These are phyloP conservation scores for Speoplatyrhinus poulsoni DNA, from an alignment of 2,113 vertebrate species.

Conservation along the genomic window DNA sequence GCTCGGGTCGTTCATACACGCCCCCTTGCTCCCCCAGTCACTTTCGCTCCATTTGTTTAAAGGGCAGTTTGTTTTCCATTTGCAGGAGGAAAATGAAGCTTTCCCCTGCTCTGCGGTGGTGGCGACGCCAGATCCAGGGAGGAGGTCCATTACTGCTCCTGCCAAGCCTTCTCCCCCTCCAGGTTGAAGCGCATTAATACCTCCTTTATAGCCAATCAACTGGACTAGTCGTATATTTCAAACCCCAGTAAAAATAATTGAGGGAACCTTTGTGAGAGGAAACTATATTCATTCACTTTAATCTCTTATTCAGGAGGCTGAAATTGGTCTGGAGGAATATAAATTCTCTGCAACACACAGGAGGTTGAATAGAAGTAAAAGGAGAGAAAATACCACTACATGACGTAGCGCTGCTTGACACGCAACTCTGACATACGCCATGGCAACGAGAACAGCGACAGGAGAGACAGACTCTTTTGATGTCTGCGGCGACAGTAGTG, in stretches of 20 bases:
- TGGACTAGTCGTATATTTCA: slow-evolving; percentile 58
- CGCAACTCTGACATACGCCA: slow-evolving; percentile 26
- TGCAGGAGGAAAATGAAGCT: slow-evolving; percentile 62
- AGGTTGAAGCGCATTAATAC: slow-evolving; percentile 69
- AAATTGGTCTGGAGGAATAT: slow-evolving; percentile 52
- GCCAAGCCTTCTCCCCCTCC: slow-evolving; percentile 67
- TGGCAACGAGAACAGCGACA: slow-evolving; percentile 37
- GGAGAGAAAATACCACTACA: slow-evolving; percentile 45
- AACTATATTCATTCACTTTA: slow-evolving; percentile 59
- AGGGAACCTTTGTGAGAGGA: slow-evolving; percentile 50
- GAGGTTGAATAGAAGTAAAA: slow-evolving; percentile 22
- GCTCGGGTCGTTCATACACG: slow-evolving; percentile 31
- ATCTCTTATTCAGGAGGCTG: slow-evolving; percentile 58
- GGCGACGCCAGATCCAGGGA: slow-evolving; percentile 56
- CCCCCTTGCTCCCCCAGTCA: slow-evolving; percentile 39
- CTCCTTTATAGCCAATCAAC: slow-evolving; percentile 69
- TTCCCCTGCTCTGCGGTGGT: slow-evolving; percentile 42
- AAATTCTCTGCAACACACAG: slow-evolving; percentile 15
- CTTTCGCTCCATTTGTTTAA: slow-evolving; percentile 64
- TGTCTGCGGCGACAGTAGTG: slow-evolving; percentile 53
- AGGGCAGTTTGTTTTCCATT: slow-evolving; percentile 73
- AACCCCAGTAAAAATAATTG: slow-evolving; percentile 61
- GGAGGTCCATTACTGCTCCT: slow-evolving; percentile 70
- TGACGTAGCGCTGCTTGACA: slow-evolving; percentile 18
- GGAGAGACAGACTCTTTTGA: slow-evolving; percentile 59